These are phyloP conservation scores for Basileuterus tristriatus DNA, from an alignment of 2,797 vertebrate species.

Conservation along the genomic window DNA sequence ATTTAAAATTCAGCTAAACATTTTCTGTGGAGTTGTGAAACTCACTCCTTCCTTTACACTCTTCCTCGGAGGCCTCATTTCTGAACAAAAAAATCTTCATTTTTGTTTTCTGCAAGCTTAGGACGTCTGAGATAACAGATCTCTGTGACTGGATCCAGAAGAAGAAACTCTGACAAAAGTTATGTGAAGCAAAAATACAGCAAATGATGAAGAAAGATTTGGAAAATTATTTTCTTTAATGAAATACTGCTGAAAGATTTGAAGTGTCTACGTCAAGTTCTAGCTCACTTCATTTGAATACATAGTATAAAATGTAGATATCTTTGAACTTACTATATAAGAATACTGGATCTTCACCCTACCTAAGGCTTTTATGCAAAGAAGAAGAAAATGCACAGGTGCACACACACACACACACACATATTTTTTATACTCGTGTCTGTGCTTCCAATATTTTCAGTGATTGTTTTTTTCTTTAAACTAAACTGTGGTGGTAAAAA, in stretches of 20 bases:
- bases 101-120: not conserved
- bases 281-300: not conserved
- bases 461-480: not conserved
- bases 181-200: not conserved
- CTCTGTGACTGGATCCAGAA: not conserved
- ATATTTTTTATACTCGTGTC: not conserved
- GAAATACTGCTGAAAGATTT: not conserved
- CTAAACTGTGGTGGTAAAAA: not conserved
- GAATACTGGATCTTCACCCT: not conserved
- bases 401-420: fast-evolving
- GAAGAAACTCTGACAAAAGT: not conserved
- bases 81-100: not conserved
- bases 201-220: not conserved
- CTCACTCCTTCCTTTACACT: not conserved
- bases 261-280: not conserved
- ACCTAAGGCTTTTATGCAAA: not conserved
- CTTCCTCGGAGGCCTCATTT: not conserved
- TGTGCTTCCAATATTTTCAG: not conserved
- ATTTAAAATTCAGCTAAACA: not conserved
- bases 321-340: not conserved
- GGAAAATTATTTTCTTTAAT: not conserved
- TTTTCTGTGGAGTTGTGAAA: not conserved
- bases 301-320: not conserved
- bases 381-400: not conserved
- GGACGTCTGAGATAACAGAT: not conserved